phyloP scores from a whole-genome alignment of 2,888 invertebrate species.

The Drosophila neutralis region DNA sequence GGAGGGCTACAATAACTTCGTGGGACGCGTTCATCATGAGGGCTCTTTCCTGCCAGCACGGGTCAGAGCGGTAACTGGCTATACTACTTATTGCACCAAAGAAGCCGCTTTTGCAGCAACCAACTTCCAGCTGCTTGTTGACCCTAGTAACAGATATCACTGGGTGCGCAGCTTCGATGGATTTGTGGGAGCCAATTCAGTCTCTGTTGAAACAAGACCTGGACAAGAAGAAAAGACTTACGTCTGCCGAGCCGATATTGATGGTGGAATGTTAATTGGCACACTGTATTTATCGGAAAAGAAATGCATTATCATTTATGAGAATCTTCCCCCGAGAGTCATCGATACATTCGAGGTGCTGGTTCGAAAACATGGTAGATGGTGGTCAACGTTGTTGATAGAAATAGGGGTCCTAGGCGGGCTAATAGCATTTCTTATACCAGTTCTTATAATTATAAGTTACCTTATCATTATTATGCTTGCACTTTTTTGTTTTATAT shows the following conservation, averaged over 20 bases:
- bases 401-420: neutral
- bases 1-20: slow-evolving; percentile 49
- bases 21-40: slow-evolving; percentile 36
- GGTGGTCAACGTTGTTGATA: neutral
- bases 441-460: no score
- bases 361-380: slow-evolving; percentile 11
- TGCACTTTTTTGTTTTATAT: no score
- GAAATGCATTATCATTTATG: slow-evolving; percentile 33
- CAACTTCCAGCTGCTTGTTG: slow-evolving; percentile 13
- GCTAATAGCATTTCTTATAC: no score
- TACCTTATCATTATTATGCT: no score
- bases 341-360: slow-evolving; percentile 47
- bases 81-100: slow-evolving; percentile 34
- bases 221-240: slow-evolving; percentile 25
- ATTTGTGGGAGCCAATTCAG: slow-evolving; percentile 38
- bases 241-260: slow-evolving; percentile 32
- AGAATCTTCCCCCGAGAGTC: slow-evolving; percentile 1
- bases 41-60: slow-evolving; percentile 49
- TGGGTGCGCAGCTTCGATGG: slow-evolving; percentile 57
- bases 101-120: neutral
- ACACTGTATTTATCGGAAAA: slow-evolving; percentile 13
- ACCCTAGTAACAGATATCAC: slow-evolving; percentile 18
- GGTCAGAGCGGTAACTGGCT: slow-evolving; percentile 40
- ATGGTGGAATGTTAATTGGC: slow-evolving; percentile 33
- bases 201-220: slow-evolving; percentile 44